Percentiles rank a stretch among this genome's conserved stretches.
phyloP scores from a whole-genome alignment of 1,140 invertebrate species.

The Halictus rubicundus region DNA sequence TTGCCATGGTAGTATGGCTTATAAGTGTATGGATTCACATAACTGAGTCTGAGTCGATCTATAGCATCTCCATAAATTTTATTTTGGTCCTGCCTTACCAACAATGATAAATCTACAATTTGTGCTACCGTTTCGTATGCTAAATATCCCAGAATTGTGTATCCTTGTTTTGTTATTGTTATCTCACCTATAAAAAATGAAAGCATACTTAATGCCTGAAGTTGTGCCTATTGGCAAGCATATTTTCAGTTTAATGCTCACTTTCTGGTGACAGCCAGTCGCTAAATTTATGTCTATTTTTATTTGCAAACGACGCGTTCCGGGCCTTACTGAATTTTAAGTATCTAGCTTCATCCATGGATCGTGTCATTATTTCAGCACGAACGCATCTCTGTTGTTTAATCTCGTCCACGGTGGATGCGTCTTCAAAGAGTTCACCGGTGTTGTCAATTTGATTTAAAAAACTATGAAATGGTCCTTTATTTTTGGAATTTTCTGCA shows the following conservation, averaged over 20 bases:
- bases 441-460: slow-evolving; percentile 74
- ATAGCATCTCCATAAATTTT: slow-evolving; percentile 81
- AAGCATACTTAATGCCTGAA: slow-evolving; percentile 3
- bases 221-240: slow-evolving; percentile 11
- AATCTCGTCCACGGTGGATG: slow-evolving; percentile 69
- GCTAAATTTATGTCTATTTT: slow-evolving; percentile 81
- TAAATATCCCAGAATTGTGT: slow-evolving; percentile 83
- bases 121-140: slow-evolving; percentile 86
- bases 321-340: slow-evolving; percentile 80
- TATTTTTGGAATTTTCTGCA: slow-evolving; percentile 50
- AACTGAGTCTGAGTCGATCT: slow-evolving; percentile 74
- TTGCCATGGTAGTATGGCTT: slow-evolving; percentile 77
- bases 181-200: slow-evolving; percentile 76
- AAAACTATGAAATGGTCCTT: slow-evolving; percentile 67
- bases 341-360: slow-evolving; percentile 76
- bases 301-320: slow-evolving; percentile 79
- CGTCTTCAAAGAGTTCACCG: slow-evolving; percentile 72
- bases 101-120: slow-evolving; percentile 84
- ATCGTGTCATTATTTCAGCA: slow-evolving; percentile 75
- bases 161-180: slow-evolving; percentile 79
- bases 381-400: slow-evolving; percentile 75
- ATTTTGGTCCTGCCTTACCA: slow-evolving; percentile 83
- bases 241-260: slow-evolving; percentile 45
- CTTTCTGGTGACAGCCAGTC: slow-evolving; percentile 80
- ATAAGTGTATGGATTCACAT: slow-evolving; percentile 77